These are phyloP conservation scores for Scelioninae gen. 1 DNA, from an alignment of 2,888 invertebrate genomes.

Conservation along the genomic window DNA sequence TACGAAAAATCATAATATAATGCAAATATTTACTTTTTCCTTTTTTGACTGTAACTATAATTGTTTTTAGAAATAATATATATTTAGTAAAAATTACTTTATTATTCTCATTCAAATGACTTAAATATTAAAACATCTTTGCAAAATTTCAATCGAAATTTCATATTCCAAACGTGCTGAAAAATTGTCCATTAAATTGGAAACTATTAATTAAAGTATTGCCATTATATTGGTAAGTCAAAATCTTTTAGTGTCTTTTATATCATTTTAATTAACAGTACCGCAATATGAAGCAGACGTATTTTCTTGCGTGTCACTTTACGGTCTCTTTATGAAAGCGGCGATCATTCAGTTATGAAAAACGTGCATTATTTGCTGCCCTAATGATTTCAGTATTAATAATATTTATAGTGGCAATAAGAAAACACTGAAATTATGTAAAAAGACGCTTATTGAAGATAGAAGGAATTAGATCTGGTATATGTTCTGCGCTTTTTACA, in stretches of 20 bases:
- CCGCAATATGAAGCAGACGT: conserved; percentile 28
- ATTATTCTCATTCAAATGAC: conserved; percentile 40
- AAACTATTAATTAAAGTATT: conserved; percentile 25
- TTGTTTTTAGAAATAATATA: conserved; percentile 22
- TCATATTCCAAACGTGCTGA: background rate
- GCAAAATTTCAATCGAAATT: too few relatives aligned
- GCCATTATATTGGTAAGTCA: background rate
- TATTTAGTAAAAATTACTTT: conserved; percentile 12
- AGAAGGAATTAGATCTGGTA: conserved; percentile 70
- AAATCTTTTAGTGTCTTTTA: conserved; percentile 8
- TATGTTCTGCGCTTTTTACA: conserved; percentile 80
- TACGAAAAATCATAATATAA: conserved; percentile 35
- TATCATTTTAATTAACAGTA: conserved; percentile 43
- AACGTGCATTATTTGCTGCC: conserved; percentile 29
- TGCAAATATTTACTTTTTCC: conserved; percentile 42
- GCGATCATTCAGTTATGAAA: conserved; percentile 32
- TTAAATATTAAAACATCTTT: conserved; percentile 19
- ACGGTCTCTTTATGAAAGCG: conserved; percentile 35
- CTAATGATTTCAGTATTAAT: conserved; percentile 43
- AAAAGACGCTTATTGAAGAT: conserved; percentile 35
- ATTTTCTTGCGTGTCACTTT: conserved; percentile 52
- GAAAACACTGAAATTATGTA: conserved; percentile 43
- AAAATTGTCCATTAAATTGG: background rate
- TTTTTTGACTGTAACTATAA: conserved; percentile 23
- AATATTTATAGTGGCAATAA: conserved; percentile 41